Conservation (phyloP, 2,113 vertebrate genomes). For the Hoplias malabaricus region DNA sequence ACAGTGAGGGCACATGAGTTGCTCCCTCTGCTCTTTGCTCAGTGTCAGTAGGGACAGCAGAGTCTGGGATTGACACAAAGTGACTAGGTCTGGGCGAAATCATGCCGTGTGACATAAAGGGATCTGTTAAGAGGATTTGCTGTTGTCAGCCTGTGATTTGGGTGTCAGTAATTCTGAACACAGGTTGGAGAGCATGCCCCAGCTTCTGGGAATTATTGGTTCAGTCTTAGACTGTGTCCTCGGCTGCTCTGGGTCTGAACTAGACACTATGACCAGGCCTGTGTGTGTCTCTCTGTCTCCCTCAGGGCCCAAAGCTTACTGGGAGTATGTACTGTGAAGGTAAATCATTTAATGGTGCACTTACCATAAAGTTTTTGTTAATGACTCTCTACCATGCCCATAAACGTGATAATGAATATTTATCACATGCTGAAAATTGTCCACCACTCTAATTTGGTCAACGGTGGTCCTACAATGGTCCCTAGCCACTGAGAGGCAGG, state of each 20-base stretch:
- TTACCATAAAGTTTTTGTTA: too few relatives aligned
- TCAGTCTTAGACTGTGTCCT: neutral
- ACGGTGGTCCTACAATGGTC: too few relatives aligned
- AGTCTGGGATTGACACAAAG: conserved; percentile 38
- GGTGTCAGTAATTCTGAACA: conserved; percentile 39
- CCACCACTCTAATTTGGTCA: too few relatives aligned
- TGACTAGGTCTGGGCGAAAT: conserved; percentile 31
- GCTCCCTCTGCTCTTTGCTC: neutral
- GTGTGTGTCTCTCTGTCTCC: neutral
- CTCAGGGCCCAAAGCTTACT: too few relatives aligned
- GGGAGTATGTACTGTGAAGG: too few relatives aligned
- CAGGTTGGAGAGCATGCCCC: neutral
- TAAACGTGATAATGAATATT: too few relatives aligned
- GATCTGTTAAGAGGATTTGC: conserved; percentile 43
- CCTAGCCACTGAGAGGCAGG: too few relatives aligned
- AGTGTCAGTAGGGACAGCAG: conserved; percentile 4
- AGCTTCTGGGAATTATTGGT: neutral
- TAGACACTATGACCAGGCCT: conserved; percentile 1
- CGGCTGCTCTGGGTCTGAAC: too few relatives aligned
- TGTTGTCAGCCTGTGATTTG: conserved; percentile 48
- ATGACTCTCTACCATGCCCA: too few relatives aligned
- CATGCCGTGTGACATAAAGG: conserved; percentile 43
- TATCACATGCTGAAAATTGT: too few relatives aligned
- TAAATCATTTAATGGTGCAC: too few relatives aligned
- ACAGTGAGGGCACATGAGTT: conserved; percentile 11